Conservation (phyloP, 1,140 invertebrate species). For the Ceratosolen fusciceps region DNA sequence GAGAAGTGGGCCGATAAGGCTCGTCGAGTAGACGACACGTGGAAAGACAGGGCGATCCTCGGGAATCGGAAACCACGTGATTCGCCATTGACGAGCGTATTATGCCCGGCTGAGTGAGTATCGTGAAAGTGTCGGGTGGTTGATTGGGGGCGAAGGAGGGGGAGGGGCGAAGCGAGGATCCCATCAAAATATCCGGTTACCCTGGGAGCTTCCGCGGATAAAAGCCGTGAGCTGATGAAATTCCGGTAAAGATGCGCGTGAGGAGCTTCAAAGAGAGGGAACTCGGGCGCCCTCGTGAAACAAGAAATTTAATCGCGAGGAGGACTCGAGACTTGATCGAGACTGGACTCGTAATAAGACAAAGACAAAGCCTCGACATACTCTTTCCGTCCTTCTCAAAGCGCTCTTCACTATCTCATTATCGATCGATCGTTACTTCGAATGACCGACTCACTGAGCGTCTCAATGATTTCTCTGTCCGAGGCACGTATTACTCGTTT, state of each 20-base stretch:
- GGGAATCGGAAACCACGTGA: slow-evolving; percentile 39
- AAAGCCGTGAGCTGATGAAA: background rate
- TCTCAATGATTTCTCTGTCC: too few relatives aligned
- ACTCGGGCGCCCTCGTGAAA: too few relatives aligned
- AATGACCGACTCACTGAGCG: too few relatives aligned
- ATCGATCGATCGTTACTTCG: too few relatives aligned
- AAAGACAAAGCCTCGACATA: too few relatives aligned
- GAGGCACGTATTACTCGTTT: too few relatives aligned
- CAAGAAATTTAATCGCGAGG: background rate
- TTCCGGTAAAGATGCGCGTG: background rate
- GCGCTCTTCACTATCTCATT: too few relatives aligned
- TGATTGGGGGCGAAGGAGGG: background rate
- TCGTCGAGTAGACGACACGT: background rate
- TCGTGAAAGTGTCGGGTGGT: background rate
- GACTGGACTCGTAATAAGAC: slow-evolving; percentile 29
- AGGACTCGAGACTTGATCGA: too few relatives aligned
- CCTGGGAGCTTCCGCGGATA: slow-evolving; percentile 2
- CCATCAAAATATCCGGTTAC: slow-evolving; percentile 49
- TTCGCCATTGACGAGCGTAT: slow-evolving; percentile 45
- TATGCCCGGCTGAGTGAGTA: background rate
- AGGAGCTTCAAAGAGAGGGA: background rate
- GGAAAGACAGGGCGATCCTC: background rate
- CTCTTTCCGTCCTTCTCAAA: too few relatives aligned
- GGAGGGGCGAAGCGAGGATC: background rate
- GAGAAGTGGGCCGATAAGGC: background rate